Percentiles rank a stretch among this genome's conserved stretches.
Evolutionary conservation across 1,140 invertebrate genomes (phyloP).

Genomic region (Archivesica marissinica): DNA sequence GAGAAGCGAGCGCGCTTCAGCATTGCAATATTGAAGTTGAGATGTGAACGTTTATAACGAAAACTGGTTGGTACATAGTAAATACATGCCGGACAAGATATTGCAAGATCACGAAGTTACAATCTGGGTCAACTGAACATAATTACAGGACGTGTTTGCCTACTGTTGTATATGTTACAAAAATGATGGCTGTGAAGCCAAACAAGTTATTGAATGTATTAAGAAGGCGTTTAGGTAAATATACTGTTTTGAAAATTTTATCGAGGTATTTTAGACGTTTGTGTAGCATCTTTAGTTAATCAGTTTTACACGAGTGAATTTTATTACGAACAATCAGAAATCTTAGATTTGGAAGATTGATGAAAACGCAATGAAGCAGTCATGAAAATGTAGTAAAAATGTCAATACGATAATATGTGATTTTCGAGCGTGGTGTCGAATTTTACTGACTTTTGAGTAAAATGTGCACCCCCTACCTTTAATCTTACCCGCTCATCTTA

Average conservation of each 20-base stretch:
- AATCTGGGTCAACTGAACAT: not conserved
- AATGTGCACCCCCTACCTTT: conserved; percentile 14
- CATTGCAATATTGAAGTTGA: no score
- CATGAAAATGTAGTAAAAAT: conserved; percentile 43
- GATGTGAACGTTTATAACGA: no score
- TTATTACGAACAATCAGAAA: not conserved
- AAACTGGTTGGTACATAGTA: no score
- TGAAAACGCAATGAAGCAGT: conserved; percentile 32
- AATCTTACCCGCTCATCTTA: not conserved
- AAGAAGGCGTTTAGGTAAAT: not conserved
- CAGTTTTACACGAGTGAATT: conserved; percentile 7
- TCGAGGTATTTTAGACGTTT: not conserved
- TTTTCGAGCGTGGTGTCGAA: not conserved
- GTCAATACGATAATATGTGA: conserved; percentile 22
- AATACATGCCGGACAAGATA: no score
- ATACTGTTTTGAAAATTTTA: not conserved
- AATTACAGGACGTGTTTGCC: not conserved
- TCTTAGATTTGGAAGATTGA: conserved; percentile 19
- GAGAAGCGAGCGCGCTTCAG: no score
- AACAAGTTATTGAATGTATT: not conserved
- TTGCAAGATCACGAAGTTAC: not conserved
- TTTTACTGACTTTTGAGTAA: not conserved
- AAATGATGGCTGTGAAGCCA: not conserved
- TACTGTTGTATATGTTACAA: not conserved
- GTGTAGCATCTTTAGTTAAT: conserved; percentile 28